Conservation (phyloP, 2,888 invertebrate species). For the Trichacis sp. region DNA sequence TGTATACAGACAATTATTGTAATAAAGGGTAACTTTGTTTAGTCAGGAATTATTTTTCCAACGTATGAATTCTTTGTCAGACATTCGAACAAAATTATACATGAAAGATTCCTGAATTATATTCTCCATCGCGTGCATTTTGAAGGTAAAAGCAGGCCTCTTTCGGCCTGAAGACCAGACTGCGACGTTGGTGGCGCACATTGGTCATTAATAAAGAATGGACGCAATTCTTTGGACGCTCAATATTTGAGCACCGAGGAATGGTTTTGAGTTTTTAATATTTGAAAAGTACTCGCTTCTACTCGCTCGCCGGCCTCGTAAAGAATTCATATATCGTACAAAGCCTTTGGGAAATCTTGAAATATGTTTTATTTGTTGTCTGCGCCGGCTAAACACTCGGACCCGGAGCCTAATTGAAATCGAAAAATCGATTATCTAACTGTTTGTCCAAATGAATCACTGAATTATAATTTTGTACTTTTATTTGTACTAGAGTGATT, state of each 20-base stretch:
- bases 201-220: constrained; percentile 48
- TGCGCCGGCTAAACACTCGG: constrained; percentile 55
- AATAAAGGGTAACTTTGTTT: too few species aligned
- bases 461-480: too few species aligned
- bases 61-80: not conserved
- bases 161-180: constrained; percentile 42
- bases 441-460: too few species aligned
- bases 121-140: constrained; percentile 42
- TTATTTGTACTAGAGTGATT: too few species aligned
- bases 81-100: constrained; percentile 27
- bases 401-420: constrained; percentile 22
- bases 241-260: constrained; percentile 60
- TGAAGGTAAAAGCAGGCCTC: constrained; percentile 38
- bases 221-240: constrained; percentile 58
- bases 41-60: too few species aligned
- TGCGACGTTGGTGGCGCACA: constrained; percentile 29
- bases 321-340: constrained; percentile 55
- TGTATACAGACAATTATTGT: too few species aligned
- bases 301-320: constrained; percentile 49
- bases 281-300: constrained; percentile 59
- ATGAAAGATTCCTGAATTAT: constrained; percentile 41
- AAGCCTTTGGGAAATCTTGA: constrained; percentile 64
- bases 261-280: constrained; percentile 67
- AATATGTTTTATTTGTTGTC: constrained; percentile 62
- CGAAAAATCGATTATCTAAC: too few species aligned